Evolutionary conservation across 92 coral and sea anemone genomes (phyloP).

Genomic region (Virgularia gustaviana): DNA sequence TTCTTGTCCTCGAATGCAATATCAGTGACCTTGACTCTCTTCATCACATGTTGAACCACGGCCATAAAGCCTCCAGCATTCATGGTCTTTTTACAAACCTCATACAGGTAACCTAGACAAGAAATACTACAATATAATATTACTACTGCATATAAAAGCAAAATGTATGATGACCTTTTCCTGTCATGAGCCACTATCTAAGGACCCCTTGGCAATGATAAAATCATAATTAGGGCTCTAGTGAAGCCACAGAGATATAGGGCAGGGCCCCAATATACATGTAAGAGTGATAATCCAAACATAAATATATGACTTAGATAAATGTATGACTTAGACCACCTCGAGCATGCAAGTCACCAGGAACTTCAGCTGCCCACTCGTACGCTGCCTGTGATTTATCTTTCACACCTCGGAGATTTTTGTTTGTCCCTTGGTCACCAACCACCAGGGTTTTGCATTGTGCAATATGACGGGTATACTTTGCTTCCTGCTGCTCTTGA

Average conservation of each 20-base stretch:
- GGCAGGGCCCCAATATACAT: no score
- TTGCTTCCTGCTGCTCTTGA: no score
- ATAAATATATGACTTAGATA: background rate
- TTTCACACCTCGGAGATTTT: slow-evolving; percentile 21
- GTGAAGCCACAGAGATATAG: no score
- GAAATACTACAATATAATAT: background rate
- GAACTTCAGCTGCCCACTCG: slow-evolving; percentile 45
- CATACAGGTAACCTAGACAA: slow-evolving; percentile 46
- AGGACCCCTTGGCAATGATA: no score
- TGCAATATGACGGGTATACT: background rate
- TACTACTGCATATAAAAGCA: no score
- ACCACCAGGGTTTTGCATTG: slow-evolving; percentile 6
- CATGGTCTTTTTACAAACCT: slow-evolving; percentile 25
- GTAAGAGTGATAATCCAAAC: background rate
- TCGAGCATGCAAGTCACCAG: slow-evolving; percentile 55
- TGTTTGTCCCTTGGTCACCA: slow-evolving; percentile 23
- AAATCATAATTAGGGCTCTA: no score
- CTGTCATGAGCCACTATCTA: no score
- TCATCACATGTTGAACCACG: slow-evolving; percentile 40
- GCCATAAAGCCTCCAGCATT: slow-evolving; percentile 36
- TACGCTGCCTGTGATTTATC: background rate
- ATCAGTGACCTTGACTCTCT: slow-evolving; percentile 37
- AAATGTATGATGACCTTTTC: no score
- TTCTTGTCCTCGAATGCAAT: slow-evolving; percentile 46
- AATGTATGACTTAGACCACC: slow-evolving; percentile 13